Conservation (phyloP, 2,797 vertebrate species). For the Potorous gilbertii region DNA sequence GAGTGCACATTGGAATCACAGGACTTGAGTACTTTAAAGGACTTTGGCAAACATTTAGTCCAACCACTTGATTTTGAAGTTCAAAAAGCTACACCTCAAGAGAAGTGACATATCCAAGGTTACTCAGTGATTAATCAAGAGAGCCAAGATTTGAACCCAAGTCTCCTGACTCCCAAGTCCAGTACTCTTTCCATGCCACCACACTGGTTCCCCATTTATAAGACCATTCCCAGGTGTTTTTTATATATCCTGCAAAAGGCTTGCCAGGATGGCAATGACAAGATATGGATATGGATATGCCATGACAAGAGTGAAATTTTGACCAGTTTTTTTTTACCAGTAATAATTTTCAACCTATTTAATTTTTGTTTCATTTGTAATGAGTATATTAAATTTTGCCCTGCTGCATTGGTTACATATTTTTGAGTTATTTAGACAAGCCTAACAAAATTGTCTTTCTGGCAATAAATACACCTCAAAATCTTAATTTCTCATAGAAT, state of each 20-base stretch:
- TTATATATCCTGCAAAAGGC: constrained; percentile 1
- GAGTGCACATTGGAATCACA: constrained; percentile 11
- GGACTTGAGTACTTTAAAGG: not conserved
- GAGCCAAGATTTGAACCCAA: not conserved
- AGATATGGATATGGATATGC: too few relatives aligned
- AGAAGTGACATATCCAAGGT: not conserved
- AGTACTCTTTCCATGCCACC: not conserved
- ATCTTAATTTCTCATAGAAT: constrained; percentile 7
- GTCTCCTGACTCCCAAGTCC: not conserved
- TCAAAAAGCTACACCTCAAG: not conserved
- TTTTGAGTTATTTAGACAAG: constrained; percentile 27
- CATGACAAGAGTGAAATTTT: constrained; percentile 34
- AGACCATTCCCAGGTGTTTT: not conserved
- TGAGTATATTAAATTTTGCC: not conserved
- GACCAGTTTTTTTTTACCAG: constrained; percentile 23
- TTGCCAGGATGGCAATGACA: constrained; percentile 41
- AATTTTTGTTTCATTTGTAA: constrained; percentile 14
- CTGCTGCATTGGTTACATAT: constrained; percentile 18
- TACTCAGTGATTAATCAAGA: not conserved
- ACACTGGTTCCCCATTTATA: not conserved
- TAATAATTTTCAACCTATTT: not conserved
- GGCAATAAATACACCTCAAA: not conserved
- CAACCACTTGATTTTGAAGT: not conserved
- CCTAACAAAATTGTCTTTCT: not conserved
- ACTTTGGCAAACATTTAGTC: not conserved